Conservation (phyloP, 35 echinoderm and acorn worm species). For the Heliocidaris tuberculata region DNA sequence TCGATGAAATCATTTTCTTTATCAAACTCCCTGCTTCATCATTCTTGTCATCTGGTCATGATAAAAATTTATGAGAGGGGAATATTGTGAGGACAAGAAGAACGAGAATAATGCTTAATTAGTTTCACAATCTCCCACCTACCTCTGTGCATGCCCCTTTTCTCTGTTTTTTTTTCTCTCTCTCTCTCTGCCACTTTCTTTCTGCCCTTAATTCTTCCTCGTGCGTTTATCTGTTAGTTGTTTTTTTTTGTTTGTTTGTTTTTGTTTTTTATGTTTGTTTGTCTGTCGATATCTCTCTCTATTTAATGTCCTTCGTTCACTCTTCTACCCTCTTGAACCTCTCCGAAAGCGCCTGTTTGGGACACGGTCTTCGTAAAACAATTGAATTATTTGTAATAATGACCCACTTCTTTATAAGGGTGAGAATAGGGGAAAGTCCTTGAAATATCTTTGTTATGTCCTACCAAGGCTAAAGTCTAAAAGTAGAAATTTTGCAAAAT, state of each 20-base stretch:
- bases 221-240: no score
- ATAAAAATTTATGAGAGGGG: no score
- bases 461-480: neutral
- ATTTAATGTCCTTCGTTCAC: neutral
- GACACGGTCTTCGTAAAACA: neutral
- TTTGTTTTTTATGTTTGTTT: neutral
- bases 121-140: neutral
- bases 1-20: neutral
- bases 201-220: neutral
- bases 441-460: neutral
- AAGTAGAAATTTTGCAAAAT: no score
- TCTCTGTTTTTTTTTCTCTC: neutral
- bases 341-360: neutral
- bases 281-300: neutral
- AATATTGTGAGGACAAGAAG: no score
- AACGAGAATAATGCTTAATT: neutral
- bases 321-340: neutral
- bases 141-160: neutral
- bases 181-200: neutral
- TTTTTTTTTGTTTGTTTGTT: neutral
- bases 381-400: neutral
- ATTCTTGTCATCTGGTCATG: neutral
- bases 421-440: neutral
- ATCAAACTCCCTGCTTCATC: neutral
- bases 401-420: neutral